Percentiles rank a stretch among this genome's conserved stretches.
Conservation (phyloP, 1,140 invertebrate genomes). For the Cyclina sinensis region DNA sequence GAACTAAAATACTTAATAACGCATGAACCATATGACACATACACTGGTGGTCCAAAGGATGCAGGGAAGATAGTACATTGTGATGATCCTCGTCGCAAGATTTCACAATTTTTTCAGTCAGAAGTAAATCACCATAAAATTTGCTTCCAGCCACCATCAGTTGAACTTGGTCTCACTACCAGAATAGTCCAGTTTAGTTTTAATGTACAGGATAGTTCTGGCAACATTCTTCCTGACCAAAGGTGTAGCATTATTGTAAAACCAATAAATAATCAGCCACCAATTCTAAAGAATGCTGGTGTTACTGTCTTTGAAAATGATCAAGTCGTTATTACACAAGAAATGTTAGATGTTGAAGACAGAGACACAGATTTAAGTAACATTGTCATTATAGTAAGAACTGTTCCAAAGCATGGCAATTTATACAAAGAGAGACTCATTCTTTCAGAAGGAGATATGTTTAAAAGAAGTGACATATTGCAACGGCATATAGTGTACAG, state of each 20-base stretch:
- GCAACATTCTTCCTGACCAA: conserved; percentile 84
- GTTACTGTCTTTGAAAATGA: conserved; percentile 84
- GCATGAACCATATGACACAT: conserved; percentile 82
- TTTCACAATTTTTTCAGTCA: conserved; percentile 85
- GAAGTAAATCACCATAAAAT: conserved; percentile 86
- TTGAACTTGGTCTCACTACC: conserved; percentile 84
- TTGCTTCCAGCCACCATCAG: conserved; percentile 85
- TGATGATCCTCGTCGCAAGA: conserved; percentile 78
- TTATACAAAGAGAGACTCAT: conserved; percentile 72
- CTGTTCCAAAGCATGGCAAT: conserved; percentile 80
- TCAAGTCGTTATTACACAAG: conserved; percentile 76
- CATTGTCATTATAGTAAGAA: conserved; percentile 81
- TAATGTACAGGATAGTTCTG: conserved; percentile 84
- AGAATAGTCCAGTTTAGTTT: conserved; percentile 85
- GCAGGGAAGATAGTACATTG: conserved; percentile 84
- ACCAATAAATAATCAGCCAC: conserved; percentile 86
- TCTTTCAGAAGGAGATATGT: conserved; percentile 82
- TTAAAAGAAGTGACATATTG: conserved; percentile 81
- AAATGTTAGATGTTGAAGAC: conserved; percentile 84
- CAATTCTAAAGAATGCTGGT: conserved; percentile 83
- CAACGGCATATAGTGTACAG: conserved; percentile 83
- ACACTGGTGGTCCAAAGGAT: conserved; percentile 79
- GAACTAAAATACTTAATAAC: conserved; percentile 82
- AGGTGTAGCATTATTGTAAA: conserved; percentile 83
- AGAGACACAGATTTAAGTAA: conserved; percentile 81